A percentile compares a stretch with the other conserved stretches of the same genome.
These are phyloP conservation scores for Minunthozetes semirufus DNA, from an alignment of 2,888 invertebrate species.

Conservation along the genomic window DNA sequence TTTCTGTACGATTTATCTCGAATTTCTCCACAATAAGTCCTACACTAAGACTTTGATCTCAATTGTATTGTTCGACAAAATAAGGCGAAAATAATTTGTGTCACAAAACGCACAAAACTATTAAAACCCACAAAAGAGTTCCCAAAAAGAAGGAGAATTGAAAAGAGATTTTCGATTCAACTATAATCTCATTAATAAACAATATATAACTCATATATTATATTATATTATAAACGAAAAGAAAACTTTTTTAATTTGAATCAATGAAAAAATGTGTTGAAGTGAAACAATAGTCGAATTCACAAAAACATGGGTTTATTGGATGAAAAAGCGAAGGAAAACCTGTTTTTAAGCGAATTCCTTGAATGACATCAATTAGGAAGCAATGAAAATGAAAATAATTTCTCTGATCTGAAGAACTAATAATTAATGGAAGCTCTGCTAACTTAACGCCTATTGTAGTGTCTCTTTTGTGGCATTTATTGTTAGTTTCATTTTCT, in stretches of 20 bases:
- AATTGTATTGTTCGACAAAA: slow-evolving; percentile 30
- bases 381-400: slow-evolving; percentile 19
- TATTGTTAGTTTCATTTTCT: background rate
- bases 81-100: slow-evolving; percentile 25
- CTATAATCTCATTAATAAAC: slow-evolving; percentile 31
- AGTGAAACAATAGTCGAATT: background rate
- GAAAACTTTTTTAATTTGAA: background rate
- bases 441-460: slow-evolving; percentile 24
- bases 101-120: background rate
- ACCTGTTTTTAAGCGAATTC: slow-evolving; percentile 10
- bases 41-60: slow-evolving; percentile 5
- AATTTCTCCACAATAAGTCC: no score
- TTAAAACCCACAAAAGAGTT: slow-evolving; percentile 21
- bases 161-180: slow-evolving; percentile 16
- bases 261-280: slow-evolving; percentile 27
- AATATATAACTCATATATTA: background rate
- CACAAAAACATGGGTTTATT: background rate
- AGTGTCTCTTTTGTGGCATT: background rate
- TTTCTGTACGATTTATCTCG: no score
- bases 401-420: slow-evolving; percentile 9
- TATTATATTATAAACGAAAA: background rate
- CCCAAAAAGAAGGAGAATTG: background rate
- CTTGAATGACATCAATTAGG: slow-evolving; percentile 24
- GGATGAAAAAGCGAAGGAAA: background rate
- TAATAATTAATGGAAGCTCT: slow-evolving; percentile 21